Evolutionary conservation across 2,113 vertebrate genomes (phyloP).

Genomic region (Myxocyprinus asiaticus): DNA sequence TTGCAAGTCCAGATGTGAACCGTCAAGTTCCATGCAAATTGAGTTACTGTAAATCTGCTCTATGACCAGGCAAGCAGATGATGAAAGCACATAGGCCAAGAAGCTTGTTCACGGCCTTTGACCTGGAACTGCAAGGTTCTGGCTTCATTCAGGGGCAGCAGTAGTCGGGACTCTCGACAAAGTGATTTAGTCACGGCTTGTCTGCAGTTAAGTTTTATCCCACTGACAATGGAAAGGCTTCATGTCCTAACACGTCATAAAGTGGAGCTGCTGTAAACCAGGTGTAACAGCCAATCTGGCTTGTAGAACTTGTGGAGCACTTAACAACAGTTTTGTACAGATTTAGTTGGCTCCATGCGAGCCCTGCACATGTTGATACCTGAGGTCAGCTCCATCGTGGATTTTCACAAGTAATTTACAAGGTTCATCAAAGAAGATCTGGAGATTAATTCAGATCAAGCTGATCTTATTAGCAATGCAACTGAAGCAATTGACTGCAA

Average conservation of each 20-base stretch:
- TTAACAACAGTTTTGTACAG: too few species aligned
- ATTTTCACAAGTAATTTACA: not conserved
- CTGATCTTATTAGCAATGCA: not conserved
- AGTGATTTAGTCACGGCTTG: conserved; percentile 31
- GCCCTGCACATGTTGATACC: not conserved
- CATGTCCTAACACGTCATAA: not conserved
- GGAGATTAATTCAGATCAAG: not conserved
- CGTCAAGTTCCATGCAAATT: not conserved
- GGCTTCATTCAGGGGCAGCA: not conserved
- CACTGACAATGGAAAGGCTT: conserved; percentile 4
- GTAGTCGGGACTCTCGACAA: not conserved
- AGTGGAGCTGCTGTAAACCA: not conserved
- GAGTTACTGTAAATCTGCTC: conserved; percentile 42
- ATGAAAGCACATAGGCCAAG: not conserved
- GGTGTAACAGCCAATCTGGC: too few species aligned
- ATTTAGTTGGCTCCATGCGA: too few species aligned
- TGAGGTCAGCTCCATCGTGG: not conserved
- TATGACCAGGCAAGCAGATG: conserved; percentile 28
- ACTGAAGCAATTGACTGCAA: not conserved
- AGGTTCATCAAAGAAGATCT: not conserved
- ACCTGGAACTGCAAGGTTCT: conserved; percentile 18
- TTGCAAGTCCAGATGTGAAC: conserved; percentile 51
- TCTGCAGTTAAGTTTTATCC: conserved; percentile 17
- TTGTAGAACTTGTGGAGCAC: too few species aligned
- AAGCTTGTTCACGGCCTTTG: conserved; percentile 12